phyloP scores from a whole-genome alignment of 2,797 vertebrate genomes.

The Myiothlypis chrysogaster region DNA sequence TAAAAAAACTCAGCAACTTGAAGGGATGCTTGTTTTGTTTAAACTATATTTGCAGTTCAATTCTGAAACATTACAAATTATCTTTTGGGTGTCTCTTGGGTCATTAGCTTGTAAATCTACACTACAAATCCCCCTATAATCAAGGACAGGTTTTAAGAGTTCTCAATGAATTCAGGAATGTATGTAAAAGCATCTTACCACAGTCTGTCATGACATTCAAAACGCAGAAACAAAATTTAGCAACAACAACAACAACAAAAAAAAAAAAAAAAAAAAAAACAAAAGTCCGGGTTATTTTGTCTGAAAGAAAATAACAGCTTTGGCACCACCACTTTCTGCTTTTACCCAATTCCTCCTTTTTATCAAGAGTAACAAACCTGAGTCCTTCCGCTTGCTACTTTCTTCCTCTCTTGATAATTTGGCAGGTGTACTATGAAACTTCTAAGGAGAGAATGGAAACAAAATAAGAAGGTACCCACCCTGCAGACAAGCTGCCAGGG shows the following conservation, averaged over 20 bases:
- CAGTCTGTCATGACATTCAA: fast-evolving
- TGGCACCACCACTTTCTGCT: neutral
- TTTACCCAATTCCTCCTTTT: neutral
- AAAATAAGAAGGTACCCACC: neutral
- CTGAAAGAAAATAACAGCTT: neutral
- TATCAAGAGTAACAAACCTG: neutral
- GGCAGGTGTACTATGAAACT: fast-evolving
- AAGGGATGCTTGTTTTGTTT: neutral
- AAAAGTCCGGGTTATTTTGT: neutral
- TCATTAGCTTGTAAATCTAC: neutral
- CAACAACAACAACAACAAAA: too few species aligned
- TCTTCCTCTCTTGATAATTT: neutral
- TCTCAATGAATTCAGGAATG: fast-evolving
- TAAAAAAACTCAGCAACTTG: neutral
- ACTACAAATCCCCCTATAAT: neutral
- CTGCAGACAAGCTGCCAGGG: neutral
- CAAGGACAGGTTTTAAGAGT: neutral
- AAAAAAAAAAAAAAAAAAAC: neutral
- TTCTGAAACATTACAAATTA: neutral
- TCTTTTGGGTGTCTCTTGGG: neutral
- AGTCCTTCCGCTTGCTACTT: slow-evolving; percentile 14
- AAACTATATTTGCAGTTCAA: neutral
- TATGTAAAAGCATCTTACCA: neutral
- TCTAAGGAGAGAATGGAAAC: neutral
- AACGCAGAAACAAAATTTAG: neutral